These are phyloP conservation scores for Eufriesea mexicana DNA, from an alignment of 1,140 invertebrate genomes.

Conservation along the genomic window DNA sequence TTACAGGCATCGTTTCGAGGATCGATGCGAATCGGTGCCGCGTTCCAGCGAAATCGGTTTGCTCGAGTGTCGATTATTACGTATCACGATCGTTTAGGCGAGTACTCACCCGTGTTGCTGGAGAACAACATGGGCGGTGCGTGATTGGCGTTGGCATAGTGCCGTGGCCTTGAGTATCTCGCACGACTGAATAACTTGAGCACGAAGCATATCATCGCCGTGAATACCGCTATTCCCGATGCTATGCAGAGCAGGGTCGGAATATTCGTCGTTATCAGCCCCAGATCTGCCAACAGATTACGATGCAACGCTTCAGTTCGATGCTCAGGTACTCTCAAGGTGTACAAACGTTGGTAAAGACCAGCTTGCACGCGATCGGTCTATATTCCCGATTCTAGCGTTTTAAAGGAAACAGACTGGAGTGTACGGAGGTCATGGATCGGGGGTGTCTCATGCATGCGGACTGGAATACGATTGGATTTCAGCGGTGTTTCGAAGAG, in stretches of 20 bases:
- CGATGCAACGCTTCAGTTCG: background rate
- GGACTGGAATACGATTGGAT: background rate
- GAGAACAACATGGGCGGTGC: conserved; percentile 92
- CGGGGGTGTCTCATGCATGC: background rate
- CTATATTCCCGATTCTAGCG: too few species aligned
- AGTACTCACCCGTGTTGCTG: conserved; percentile 87
- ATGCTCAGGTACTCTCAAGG: background rate
- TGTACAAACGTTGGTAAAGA: too few species aligned
- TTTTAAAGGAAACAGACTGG: too few species aligned
- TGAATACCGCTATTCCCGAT: conserved; percentile 91
- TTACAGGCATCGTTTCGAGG: background rate
- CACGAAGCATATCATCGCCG: conserved; percentile 92
- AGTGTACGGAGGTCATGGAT: too few species aligned
- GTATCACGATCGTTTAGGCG: background rate
- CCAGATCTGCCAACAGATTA: conserved; percentile 85
- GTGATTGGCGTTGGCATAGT: conserved; percentile 91
- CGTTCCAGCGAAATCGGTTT: background rate
- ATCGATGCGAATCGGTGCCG: too few species aligned
- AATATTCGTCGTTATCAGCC: conserved; percentile 90
- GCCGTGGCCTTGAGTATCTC: conserved; percentile 87
- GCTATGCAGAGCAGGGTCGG: conserved; percentile 91
- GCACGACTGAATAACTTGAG: conserved; percentile 89
- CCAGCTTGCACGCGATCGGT: too few species aligned
- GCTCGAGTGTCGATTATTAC: background rate
- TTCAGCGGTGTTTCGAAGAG: too few species aligned